These are phyloP conservation scores for Tupaia chinensis DNA, from an alignment of 2,113 vertebrate species.

Conservation along the genomic window DNA sequence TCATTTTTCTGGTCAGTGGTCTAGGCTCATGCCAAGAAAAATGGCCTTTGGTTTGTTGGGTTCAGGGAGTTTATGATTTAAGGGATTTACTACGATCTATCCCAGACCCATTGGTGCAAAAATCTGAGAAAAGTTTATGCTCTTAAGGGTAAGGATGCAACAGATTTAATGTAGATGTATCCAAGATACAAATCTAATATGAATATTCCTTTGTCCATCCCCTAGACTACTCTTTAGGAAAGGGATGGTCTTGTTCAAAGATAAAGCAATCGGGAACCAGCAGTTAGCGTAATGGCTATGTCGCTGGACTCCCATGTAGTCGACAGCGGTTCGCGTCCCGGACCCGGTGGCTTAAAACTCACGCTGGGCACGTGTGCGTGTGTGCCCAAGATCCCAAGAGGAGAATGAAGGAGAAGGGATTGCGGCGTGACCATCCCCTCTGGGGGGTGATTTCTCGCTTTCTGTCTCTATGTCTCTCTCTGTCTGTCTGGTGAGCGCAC, in stretches of 20 bases:
- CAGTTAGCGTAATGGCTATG: no score
- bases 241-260: constrained; percentile 6
- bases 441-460: no score
- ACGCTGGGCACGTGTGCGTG: no score
- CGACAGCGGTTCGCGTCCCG: no score
- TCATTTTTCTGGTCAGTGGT: not conserved
- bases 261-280: not conserved
- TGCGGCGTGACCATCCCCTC: no score
- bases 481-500: no score
- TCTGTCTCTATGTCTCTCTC: no score
- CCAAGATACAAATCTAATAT: not conserved
- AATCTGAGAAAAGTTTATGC: not conserved
- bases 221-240: not conserved
- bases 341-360: no score
- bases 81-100: not conserved
- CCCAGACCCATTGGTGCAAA: not conserved
- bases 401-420: no score
- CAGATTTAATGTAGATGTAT: not conserved
- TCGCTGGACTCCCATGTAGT: no score
- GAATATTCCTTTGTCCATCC: not conserved
- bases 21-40: constrained; percentile 15
- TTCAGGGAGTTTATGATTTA: constrained; percentile 29
- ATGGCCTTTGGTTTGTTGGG: not conserved
- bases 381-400: no score
- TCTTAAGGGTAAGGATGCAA: constrained; percentile 10